Percentiles rank a stretch among this genome's conserved stretches.
Conservation (phyloP, 1,140 invertebrate genomes). For the Hylaeus volcanicus region DNA sequence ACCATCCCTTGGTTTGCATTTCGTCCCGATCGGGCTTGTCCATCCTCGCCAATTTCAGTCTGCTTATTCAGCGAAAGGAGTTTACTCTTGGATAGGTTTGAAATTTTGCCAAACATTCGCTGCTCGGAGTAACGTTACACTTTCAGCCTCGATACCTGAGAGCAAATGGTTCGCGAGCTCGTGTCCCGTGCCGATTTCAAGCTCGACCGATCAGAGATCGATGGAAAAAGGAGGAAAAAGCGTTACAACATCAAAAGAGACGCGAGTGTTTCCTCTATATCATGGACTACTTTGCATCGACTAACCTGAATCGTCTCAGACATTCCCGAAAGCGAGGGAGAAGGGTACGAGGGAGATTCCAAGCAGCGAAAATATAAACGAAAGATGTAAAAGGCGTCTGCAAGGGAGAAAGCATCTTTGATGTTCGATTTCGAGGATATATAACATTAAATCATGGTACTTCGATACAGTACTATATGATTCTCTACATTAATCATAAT, state of each 20-base stretch:
- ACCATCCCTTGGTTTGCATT: no score
- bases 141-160: constrained; percentile 17
- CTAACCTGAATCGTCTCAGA: background rate
- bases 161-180: constrained; percentile 20
- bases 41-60: background rate
- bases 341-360: background rate
- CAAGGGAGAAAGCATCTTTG: constrained; percentile 26
- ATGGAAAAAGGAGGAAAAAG: background rate
- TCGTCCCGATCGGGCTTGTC: background rate
- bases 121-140: constrained; percentile 13
- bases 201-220: constrained; percentile 37
- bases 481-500: no score
- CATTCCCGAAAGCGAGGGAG: background rate
- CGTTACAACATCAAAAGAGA: background rate
- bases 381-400: constrained; percentile 23
- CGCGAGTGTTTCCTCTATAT: constrained; percentile 17
- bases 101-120: constrained; percentile 29
- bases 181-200: constrained; percentile 44
- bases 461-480: no score
- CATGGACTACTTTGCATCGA: constrained; percentile 18
- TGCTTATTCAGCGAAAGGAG: constrained; percentile 33
- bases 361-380: constrained; percentile 26
- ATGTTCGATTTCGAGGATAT: constrained; percentile 26
- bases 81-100: background rate
- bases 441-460: no score